These are phyloP conservation scores for Antrozous pallidus DNA, from an alignment of 2,797 vertebrate species.

Conservation along the genomic window DNA sequence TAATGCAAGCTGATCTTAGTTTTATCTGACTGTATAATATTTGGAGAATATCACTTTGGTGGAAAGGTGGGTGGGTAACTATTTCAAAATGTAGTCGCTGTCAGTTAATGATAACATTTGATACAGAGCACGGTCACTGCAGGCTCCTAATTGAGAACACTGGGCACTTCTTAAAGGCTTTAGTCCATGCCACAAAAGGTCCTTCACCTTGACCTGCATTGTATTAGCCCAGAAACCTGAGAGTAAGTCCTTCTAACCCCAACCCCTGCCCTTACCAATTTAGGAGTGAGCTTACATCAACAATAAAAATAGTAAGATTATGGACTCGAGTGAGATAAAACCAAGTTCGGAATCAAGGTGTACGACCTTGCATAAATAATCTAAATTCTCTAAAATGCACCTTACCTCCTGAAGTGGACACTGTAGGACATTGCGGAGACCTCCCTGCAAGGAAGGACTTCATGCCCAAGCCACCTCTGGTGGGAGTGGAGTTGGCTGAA, in stretches of 20 bases:
- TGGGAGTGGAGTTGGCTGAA: too few relatives aligned
- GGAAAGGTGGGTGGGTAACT: background rate
- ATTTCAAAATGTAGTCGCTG: background rate
- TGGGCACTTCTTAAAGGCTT: background rate
- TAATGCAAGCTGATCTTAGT: background rate
- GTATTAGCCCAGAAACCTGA: background rate
- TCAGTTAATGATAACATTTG: background rate
- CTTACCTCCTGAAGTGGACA: background rate
- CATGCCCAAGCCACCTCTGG: rapidly evolving
- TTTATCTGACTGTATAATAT: background rate
- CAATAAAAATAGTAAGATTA: background rate
- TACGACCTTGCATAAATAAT: background rate
- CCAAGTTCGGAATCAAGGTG: background rate
- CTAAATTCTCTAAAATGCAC: background rate
- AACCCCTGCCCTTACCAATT: background rate
- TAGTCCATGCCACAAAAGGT: background rate
- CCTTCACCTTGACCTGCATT: background rate
- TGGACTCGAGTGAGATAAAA: background rate
- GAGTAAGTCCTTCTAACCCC: background rate
- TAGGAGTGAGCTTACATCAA: background rate
- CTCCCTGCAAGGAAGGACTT: background rate
- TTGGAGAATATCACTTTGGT: background rate
- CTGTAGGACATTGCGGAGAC: background rate
- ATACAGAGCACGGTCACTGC: background rate
- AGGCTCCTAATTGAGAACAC: background rate